Base-by-base conservation (phyloP, 1,140 invertebrate species). In the Brachionus sp. region DNA sequence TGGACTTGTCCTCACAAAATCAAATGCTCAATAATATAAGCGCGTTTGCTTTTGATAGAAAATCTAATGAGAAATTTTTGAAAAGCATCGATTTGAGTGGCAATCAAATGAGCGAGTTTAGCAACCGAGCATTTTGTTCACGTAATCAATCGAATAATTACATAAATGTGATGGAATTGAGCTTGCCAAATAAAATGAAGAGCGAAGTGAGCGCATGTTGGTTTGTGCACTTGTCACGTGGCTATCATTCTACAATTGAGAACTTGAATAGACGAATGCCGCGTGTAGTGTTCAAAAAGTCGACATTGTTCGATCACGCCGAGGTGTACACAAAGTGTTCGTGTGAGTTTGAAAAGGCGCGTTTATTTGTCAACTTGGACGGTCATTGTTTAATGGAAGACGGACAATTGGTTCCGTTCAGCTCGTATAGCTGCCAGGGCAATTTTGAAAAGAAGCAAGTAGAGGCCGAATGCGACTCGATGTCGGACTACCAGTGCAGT, bases 31-130 rank as follows among this genome's bases (percentile, higher is more conserved):
- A 80, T 12, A 39, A 80, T 5, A 80, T 80, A 23, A 29, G 23
- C 16, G 19, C 33, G 5, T 80, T 35, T 33, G 77, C 77, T 12
- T 80, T 80, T 37, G 77, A 80, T 33, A 39, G 77, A 62, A 7
- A 13, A 23, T 80, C 77, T 50, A 80, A 62, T 66, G 16, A 57
- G 19, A 44, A 62, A 16, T 80, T 44, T 13, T 62, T 80, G 9
- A 80, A 80, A 62, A 62, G 7, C 3, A 57, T 80, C 42, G 77
- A 80, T 44, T 12, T 80, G 10, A 80, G 77, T 23, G 35, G 39
- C 35, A 80, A 80, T n/a, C 7, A 19, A 37, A 6, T 80, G 5
- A 29, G 25, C 10, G 9, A 66, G 0, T 62, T 80, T 37, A 39
- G 33, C 5, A 1, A 10, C 2, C 3, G 12, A 9, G 77, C 50